Percentiles rank a stretch among this genome's conserved stretches.
These are phyloP conservation scores for Protophormia terraenovae DNA, from an alignment of 2,888 invertebrate species.

Conservation along the genomic window DNA sequence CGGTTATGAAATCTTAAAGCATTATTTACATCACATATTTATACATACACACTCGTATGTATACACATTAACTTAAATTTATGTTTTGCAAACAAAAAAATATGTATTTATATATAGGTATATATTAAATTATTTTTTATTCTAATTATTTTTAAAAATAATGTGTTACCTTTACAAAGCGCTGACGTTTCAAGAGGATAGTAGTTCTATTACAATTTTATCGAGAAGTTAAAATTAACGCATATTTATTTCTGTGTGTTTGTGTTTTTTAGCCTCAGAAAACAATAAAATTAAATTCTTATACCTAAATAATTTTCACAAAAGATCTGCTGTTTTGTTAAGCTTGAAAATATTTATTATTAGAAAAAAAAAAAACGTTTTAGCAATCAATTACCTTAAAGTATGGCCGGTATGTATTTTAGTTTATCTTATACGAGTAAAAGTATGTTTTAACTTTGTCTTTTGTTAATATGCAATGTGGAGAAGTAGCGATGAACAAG, in stretches of 20 bases:
- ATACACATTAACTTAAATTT: neutral
- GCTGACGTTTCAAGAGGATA: slow-evolving; percentile 43
- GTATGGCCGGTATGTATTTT: slow-evolving; percentile 39
- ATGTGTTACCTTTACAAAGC: slow-evolving; percentile 69
- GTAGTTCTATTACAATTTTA: slow-evolving; percentile 43
- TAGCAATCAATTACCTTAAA: slow-evolving; percentile 63
- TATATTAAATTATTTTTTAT: slow-evolving; percentile 7
- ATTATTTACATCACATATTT: slow-evolving; percentile 4
- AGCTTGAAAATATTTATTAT: slow-evolving; percentile 54
- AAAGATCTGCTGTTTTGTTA: slow-evolving; percentile 48
- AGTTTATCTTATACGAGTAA: slow-evolving; percentile 29
- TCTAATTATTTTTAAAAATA: slow-evolving; percentile 47
- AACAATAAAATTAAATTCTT: slow-evolving; percentile 31
- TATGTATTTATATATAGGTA: slow-evolving; percentile 7
- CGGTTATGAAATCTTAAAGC: slow-evolving; percentile 45
- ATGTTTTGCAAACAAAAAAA: neutral
- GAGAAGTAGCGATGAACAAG: slow-evolving; percentile 50
- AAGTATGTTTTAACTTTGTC: slow-evolving; percentile 14
- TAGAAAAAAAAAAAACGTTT: slow-evolving; percentile 55
- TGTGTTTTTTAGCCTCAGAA: slow-evolving; percentile 45
- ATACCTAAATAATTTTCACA: slow-evolving; percentile 52
- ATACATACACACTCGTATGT: neutral
- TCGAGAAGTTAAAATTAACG: slow-evolving; percentile 34
- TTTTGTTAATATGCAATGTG: slow-evolving; percentile 28
- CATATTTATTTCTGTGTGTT: slow-evolving; percentile 25